A percentile compares a stretch with the other conserved stretches of the same genome.
phyloP scores from a whole-genome alignment of 2,113 vertebrate genomes.

The Oncorhynchus tshawytscha region DNA sequence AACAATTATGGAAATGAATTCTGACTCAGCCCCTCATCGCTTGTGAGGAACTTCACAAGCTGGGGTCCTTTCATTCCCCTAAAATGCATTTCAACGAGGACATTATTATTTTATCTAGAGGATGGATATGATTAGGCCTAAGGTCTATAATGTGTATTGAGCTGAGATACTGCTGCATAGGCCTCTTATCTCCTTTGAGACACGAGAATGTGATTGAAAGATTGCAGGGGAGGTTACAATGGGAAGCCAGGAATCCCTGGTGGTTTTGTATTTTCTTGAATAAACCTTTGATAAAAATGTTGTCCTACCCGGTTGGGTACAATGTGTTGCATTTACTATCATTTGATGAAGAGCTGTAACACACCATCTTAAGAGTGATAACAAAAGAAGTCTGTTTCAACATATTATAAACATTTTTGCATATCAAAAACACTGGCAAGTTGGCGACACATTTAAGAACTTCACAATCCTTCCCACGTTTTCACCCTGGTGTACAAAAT shows the following conservation, averaged over 20 bases:
- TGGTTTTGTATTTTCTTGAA: too few relatives aligned
- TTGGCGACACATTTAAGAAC: neutral
- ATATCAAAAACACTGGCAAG: neutral
- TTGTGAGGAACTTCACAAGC: neutral
- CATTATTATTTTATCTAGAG: neutral
- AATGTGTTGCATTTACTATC: neutral
- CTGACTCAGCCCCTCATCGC: neutral
- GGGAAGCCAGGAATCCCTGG: too few relatives aligned
- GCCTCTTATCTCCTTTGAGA: too few relatives aligned
- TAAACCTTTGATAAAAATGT: neutral
- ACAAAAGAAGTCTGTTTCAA: neutral
- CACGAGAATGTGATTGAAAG: too few relatives aligned
- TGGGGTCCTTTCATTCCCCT: neutral
- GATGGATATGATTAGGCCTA: neutral
- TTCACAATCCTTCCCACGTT: neutral
- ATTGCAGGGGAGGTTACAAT: too few relatives aligned
- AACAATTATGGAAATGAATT: too few relatives aligned
- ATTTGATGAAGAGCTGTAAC: neutral
- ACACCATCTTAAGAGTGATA: neutral
- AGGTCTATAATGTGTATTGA: too few relatives aligned
- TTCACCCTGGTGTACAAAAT: neutral
- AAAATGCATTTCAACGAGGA: neutral
- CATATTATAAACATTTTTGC: neutral
- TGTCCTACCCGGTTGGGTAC: neutral
- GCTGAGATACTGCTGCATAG: too few relatives aligned